These are phyloP conservation scores for Tragulus kanchil DNA, from an alignment of 2,113 vertebrate genomes.

Conservation along the genomic window DNA sequence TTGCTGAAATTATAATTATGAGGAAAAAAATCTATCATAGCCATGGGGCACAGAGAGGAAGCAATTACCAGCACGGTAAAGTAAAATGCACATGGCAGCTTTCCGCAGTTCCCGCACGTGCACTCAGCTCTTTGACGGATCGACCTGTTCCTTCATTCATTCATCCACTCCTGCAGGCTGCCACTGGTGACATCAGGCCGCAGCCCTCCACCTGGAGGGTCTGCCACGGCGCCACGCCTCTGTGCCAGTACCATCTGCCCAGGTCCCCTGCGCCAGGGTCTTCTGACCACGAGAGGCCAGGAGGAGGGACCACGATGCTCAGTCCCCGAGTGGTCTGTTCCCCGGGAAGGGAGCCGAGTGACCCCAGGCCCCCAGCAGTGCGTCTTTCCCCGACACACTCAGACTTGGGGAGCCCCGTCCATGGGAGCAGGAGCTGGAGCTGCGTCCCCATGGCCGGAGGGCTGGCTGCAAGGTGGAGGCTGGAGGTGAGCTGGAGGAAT, in stretches of 20 bases:
- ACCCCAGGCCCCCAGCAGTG: neutral
- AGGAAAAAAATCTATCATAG: slow-evolving; percentile 72
- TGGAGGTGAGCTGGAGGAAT: too few relatives aligned
- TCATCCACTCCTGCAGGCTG: slow-evolving; percentile 52
- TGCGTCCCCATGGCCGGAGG: too few relatives aligned
- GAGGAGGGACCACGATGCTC: neutral
- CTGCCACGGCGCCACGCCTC: neutral
- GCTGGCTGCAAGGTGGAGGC: too few relatives aligned
- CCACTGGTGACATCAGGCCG: slow-evolving; percentile 44
- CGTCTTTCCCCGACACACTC: fast-evolving
- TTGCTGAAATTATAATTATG: slow-evolving; percentile 85
- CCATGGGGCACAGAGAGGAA: slow-evolving; percentile 73
- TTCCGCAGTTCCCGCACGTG: neutral
- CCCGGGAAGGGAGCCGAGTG: fast-evolving
- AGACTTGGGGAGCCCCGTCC: fast-evolving
- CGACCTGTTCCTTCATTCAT: slow-evolving; percentile 28
- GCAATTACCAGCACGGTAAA: slow-evolving; percentile 49
- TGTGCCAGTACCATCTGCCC: neutral
- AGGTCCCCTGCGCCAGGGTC: neutral
- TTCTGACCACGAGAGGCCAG: slow-evolving; percentile 12
- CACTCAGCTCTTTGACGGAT: neutral
- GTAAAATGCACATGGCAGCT: slow-evolving; percentile 61
- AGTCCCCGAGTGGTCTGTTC: neutral
- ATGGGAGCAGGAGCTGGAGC: too few relatives aligned
- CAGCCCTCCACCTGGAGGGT: slow-evolving; percentile 54